These are phyloP conservation scores for Zaprionus lachaisei DNA, from an alignment of 1,140 invertebrate genomes.

Conservation along the genomic window DNA sequence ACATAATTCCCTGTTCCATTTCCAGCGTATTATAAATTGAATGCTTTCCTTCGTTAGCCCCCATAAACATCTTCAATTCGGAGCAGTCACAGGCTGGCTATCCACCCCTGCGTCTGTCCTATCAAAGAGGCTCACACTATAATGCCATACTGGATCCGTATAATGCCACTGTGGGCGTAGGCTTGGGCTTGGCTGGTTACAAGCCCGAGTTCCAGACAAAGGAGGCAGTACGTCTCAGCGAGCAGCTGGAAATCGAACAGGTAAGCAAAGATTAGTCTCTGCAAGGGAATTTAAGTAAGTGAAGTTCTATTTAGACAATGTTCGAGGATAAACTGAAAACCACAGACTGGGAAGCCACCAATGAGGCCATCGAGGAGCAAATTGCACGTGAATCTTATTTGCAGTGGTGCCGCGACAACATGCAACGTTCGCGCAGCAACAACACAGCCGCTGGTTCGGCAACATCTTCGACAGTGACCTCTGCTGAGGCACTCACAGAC, in stretches of 20 bases:
- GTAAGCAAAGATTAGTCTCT: slow-evolving; percentile 19
- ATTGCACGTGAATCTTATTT: slow-evolving; percentile 95
- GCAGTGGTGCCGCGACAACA: slow-evolving; percentile 92
- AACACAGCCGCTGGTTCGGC: slow-evolving; percentile 71
- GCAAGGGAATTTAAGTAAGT: not conserved
- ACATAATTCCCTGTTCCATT: too few species aligned
- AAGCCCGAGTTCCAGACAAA: slow-evolving; percentile 92
- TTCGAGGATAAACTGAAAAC: slow-evolving; percentile 96
- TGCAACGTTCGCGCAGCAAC: slow-evolving; percentile 86
- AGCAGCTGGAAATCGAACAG: slow-evolving; percentile 94
- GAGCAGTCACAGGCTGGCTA: slow-evolving; percentile 90
- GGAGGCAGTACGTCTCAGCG: slow-evolving; percentile 92
- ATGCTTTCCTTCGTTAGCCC: slow-evolving; percentile 86
- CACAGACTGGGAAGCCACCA: slow-evolving; percentile 97
- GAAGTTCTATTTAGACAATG: slow-evolving; percentile 87
- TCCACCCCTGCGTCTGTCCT: slow-evolving; percentile 94
- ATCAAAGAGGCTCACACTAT: slow-evolving; percentile 95
- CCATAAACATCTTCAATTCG: slow-evolving; percentile 95
- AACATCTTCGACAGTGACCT: slow-evolving; percentile 81
- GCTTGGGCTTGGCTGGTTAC: slow-evolving; percentile 93
- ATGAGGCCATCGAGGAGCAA: slow-evolving; percentile 96
- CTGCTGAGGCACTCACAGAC: slow-evolving; percentile 72
- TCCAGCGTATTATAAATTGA: slow-evolving; percentile 11
- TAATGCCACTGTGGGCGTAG: slow-evolving; percentile 93
- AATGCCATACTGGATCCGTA: slow-evolving; percentile 96